phyloP scores from a whole-genome alignment of 2,113 vertebrate species.

The Aphyosemion australe region DNA sequence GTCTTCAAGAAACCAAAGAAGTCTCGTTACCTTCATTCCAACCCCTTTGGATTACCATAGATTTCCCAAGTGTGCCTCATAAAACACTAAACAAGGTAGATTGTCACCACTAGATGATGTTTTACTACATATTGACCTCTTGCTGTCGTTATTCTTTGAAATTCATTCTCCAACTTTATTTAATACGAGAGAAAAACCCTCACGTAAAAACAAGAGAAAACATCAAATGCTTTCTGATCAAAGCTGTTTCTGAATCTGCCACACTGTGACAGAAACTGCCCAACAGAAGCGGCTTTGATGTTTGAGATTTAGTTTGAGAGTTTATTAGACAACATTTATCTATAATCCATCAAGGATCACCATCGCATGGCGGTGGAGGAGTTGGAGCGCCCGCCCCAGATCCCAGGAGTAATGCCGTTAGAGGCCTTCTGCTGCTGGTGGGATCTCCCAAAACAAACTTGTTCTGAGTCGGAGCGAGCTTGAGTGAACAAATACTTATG shows the following conservation, averaged over 20 bases:
- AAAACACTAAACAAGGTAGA: neutral
- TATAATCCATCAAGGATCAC: neutral
- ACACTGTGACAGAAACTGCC: neutral
- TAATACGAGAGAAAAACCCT: neutral
- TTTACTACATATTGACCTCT: neutral
- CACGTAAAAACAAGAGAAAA: neutral
- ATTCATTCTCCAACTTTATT: neutral
- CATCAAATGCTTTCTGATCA: neutral
- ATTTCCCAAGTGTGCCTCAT: neutral
- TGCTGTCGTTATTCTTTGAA: neutral
- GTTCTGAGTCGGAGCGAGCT: no score
- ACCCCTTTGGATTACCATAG: no score
- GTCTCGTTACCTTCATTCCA: no score
- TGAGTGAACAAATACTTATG: no score
- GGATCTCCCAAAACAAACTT: no score
- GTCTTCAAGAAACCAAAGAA: no score
- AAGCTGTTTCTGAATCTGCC: neutral
- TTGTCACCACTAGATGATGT: neutral
- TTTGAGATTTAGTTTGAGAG: neutral
- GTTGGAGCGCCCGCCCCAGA: neutral
- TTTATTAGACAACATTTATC: neutral
- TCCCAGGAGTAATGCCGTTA: neutral
- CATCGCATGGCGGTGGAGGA: neutral
- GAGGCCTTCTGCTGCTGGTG: no score
- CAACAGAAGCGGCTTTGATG: neutral